These are phyloP conservation scores for Drosophila biarmipes DNA, from an alignment of 1,140 invertebrate genomes.

Conservation along the genomic window DNA sequence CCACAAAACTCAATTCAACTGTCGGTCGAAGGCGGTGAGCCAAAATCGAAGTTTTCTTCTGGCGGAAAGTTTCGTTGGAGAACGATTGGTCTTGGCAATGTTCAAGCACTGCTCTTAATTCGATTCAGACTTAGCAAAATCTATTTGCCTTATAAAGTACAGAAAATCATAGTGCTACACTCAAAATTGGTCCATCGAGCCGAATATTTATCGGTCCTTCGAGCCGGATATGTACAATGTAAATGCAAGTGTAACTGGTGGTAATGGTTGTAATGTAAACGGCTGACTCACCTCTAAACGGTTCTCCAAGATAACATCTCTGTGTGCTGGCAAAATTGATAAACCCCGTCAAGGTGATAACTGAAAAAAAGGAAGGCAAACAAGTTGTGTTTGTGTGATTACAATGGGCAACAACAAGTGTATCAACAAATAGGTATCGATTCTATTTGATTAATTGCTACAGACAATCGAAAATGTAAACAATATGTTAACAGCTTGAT, in stretches of 20 bases:
- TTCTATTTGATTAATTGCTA: conserved; percentile 66
- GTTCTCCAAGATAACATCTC: conserved; percentile 27
- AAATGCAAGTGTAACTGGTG: background rate
- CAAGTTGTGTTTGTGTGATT: conserved; percentile 13
- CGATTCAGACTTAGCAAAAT: background rate
- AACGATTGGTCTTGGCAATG: background rate
- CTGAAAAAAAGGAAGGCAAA: background rate
- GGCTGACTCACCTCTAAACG: conserved; percentile 23
- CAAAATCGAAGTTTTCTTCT: conserved; percentile 7
- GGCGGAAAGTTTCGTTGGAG: background rate
- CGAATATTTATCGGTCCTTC: background rate
- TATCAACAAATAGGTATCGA: conserved; percentile 49
- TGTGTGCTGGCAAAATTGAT: conserved; percentile 21
- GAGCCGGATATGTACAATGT: background rate
- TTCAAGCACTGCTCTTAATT: background rate
- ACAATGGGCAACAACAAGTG: conserved; percentile 30
- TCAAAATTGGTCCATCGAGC: no score
- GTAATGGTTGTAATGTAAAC: conserved; percentile 5
- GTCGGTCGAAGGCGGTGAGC: conserved; percentile 14
- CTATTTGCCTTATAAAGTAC: no score
- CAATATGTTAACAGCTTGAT: conserved; percentile 59
- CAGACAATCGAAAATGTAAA: conserved; percentile 64
- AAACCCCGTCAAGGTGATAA: conserved; percentile 38
- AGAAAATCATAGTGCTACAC: no score
- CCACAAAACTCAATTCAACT: conserved; percentile 43